Evolutionary conservation across 2,888 invertebrate genomes (phyloP), one percentile per base, ranked within the genome.

Genomic region (Venusia cambrica): DNA sequence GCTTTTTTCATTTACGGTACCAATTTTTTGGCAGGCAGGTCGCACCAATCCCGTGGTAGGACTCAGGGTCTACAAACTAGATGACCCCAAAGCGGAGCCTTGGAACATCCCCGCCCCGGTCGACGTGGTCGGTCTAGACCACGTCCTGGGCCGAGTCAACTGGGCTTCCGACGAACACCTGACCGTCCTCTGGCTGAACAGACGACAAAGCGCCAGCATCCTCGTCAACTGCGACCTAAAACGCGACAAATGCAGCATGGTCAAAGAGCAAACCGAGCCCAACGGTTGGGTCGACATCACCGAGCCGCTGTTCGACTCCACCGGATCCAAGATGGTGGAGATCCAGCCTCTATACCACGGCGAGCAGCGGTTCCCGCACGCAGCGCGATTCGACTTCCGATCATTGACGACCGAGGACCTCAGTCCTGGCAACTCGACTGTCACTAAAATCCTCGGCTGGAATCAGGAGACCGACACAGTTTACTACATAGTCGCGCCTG

Each of bases 171-270:
- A 90, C 30, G 73, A 89, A 0, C 89, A 91, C 12, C 65, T 97
- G 0, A 76, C 91, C 1, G 92, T 94, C 0, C 89, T 93, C 2
- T 97, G 97, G 93, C 84, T 95, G 33, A 97, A 97, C 71, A 89
- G 98, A 30, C 89, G 94, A 10, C 98, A 98, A 73, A 97, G 92
- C 63, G 57, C 90, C 28, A 89, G 91, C 15, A 74, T 90, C 9
- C 60, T 92, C 19, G 85, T 90, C 5, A 77, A 91, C 11, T 94
- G 94, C 62, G 74, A 88, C 31, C 45, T 87, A 7, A 58, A 54
- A 10, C 57, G 59, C 17, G 74, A 83, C 31, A 77, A 75, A 47
- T 88, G 88, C 50, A 75, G 66, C 26, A 72, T 81, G 24, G 54
- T 83, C 0, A 58, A 80, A 66, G 45, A 87, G 62, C 42, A 73